Base-by-base conservation (phyloP, 2,888 invertebrate species). In the Temnothorax rugatulus region DNA sequence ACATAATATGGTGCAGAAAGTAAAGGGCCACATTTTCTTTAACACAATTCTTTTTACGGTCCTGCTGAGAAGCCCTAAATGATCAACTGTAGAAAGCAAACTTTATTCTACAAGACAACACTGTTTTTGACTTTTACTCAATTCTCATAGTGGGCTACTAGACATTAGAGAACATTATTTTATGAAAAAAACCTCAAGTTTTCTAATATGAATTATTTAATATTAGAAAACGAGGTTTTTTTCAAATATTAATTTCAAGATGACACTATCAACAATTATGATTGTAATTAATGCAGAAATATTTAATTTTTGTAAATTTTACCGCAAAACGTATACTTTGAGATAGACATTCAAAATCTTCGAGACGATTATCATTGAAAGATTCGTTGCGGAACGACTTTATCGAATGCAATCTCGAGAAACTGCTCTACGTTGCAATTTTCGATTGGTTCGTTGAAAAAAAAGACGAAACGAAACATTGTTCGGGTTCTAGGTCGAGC, bases 371-470 rank as follows among this genome's bases (percentile, higher is more conserved):
- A 18, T 15, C 25, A 15, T 25, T 5, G 52, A 41, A n/a, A 68
- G 13, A 54, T 8, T 54, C 34, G n/a, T 18, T 29, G n/a, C n/a
- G 25, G 15, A n/a, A 38, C 18, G 4, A 77, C 21, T 38, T 47
- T 38, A 8, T 76, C 18, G 15, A 64, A n/a, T 38, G 25, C 13
- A 15, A 15, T 8, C n/a, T 9, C 2, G 34, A 34, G 4, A 52
- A 38, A 4, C n/a, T 41, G 25, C 21, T 1, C 41, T 15, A 21
- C 29, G n/a, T 69, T 82, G 73, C 75, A 77, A 90, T 77, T 89
- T 85, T 83, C 83, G 82, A 86, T 84, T 84, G 83, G 84, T 54
- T 84, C 66, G 73, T 83, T 25, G 54, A 61, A 69, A 69, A 38
- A 57, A 61, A 57, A 41, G 47, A 68, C 38, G 21, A 50, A 76